A percentile compares a stretch with the other conserved stretches of the same genome.
phyloP scores from a whole-genome alignment of 2,888 invertebrate species.

The Caenorhabditis zanzibari region DNA sequence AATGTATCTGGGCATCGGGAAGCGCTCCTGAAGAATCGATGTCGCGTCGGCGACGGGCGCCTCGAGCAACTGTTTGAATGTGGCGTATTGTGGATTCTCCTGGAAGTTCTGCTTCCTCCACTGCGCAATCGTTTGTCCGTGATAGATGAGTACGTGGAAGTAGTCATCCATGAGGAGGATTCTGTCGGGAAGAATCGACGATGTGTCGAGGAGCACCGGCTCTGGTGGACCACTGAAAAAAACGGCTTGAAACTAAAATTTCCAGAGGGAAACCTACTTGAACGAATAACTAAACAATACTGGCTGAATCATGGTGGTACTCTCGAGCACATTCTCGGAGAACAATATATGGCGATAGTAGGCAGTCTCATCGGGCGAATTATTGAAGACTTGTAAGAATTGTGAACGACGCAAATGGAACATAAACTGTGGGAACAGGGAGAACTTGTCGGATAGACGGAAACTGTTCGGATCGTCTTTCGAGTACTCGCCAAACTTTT shows the following conservation, averaged over 20 bases:
- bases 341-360: slow-evolving; percentile 98
- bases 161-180: slow-evolving; percentile 99
- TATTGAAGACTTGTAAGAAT: slow-evolving; percentile 97
- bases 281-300: slow-evolving; percentile 99
- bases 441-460: slow-evolving; percentile 96
- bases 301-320: slow-evolving; percentile 99
- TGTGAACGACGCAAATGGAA: slow-evolving; percentile 98
- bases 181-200: slow-evolving; percentile 96
- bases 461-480: slow-evolving; percentile 98
- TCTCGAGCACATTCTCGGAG: slow-evolving; percentile 97
- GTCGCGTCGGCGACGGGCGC: slow-evolving; percentile 88
- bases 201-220: slow-evolving; percentile 96
- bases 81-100: slow-evolving; percentile 97
- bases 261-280: slow-evolving; percentile 85
- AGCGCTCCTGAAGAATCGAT: slow-evolving; percentile 92
- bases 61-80: slow-evolving; percentile 95
- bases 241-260: neutral
- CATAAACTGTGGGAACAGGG: slow-evolving; percentile 99
- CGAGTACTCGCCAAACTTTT: slow-evolving; percentile 98
- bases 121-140: slow-evolving; percentile 98
- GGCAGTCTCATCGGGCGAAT: slow-evolving; percentile 99
- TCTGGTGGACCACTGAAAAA: slow-evolving; percentile 80
- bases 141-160: slow-evolving; percentile 99
- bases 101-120: slow-evolving; percentile 98
- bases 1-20: slow-evolving; percentile 99